phyloP scores from a whole-genome alignment of 2,113 vertebrate species.

The Tretioscincus oriximinensis region DNA sequence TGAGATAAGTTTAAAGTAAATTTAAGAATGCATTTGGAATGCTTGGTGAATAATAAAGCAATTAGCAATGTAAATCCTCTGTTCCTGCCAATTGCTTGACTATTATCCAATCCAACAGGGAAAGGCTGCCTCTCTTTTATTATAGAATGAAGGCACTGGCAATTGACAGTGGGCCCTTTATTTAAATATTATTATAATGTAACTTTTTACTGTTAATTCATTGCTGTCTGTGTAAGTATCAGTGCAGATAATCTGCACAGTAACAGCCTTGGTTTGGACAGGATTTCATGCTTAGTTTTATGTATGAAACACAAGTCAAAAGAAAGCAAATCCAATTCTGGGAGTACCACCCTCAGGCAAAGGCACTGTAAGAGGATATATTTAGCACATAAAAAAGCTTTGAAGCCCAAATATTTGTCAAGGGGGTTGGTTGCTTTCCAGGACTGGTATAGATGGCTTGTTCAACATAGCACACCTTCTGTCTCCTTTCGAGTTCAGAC shows the following conservation, averaged over 20 bases:
- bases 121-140: not conserved
- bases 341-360: slow-evolving; percentile 38
- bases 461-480: slow-evolving; percentile 25
- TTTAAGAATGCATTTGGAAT: no score
- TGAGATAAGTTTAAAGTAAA: no score
- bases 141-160: not conserved
- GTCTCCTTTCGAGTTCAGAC: slow-evolving; percentile 55
- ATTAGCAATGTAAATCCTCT: no score
- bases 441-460: slow-evolving; percentile 19
- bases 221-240: not conserved
- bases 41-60: no score
- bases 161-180: not conserved
- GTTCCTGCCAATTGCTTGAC: no score
- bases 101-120: no score
- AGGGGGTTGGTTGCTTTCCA: slow-evolving; percentile 43
- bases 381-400: slow-evolving; percentile 48
- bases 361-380: slow-evolving; percentile 32
- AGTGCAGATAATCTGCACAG: not conserved
- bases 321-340: not conserved
- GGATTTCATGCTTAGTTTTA: slow-evolving; percentile 13
- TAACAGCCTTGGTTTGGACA: not conserved
- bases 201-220: not conserved
- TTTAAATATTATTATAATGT: not conserved
- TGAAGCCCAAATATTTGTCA: slow-evolving; percentile 53
- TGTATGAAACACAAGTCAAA: not conserved